A percentile compares a stretch with the other conserved stretches of the same genome.
phyloP scores from a whole-genome alignment of 1,140 invertebrate species.

The Pissodes strobi region DNA sequence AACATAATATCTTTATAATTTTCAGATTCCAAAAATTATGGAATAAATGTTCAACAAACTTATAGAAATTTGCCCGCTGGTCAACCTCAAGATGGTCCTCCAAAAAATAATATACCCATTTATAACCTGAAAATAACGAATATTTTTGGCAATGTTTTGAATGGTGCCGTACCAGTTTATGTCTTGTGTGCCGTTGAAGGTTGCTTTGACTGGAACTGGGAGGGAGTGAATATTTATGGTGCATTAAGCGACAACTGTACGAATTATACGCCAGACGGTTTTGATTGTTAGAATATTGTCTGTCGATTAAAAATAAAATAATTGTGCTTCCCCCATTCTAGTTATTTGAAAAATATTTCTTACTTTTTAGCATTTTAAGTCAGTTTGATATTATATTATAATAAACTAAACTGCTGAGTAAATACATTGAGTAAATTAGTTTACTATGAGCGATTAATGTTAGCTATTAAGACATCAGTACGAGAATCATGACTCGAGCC shows the following conservation, averaged over 20 bases:
- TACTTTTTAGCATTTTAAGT: no score
- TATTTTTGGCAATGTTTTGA: slow-evolving; percentile 12
- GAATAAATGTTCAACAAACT: slow-evolving; percentile 31
- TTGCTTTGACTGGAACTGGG: slow-evolving; percentile 23
- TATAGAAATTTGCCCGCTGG: slow-evolving; percentile 19
- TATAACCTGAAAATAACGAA: slow-evolving; percentile 12
- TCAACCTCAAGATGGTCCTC: slow-evolving; percentile 8
- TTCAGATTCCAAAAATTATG: slow-evolving; percentile 26
- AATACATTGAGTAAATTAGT: no score
- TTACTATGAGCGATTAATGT: no score
- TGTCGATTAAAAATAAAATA: no score
- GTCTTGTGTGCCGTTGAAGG: slow-evolving; percentile 15
- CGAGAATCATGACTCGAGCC: no score
- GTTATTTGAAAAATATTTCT: no score
- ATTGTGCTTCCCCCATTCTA: no score
- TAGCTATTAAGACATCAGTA: no score
- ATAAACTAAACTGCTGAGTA: no score
- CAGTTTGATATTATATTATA: no score
- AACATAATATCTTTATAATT: no score
- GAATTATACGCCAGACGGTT: slow-evolving; percentile 14
- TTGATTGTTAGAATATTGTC: slow-evolving; percentile 18
- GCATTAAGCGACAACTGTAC: slow-evolving; percentile 17
- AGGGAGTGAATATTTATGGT: slow-evolving; percentile 9
- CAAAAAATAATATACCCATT: slow-evolving; percentile 30
- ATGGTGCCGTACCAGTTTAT: slow-evolving; percentile 17